phyloP scores from a whole-genome alignment of 2,113 vertebrate genomes.

The human region DNA sequence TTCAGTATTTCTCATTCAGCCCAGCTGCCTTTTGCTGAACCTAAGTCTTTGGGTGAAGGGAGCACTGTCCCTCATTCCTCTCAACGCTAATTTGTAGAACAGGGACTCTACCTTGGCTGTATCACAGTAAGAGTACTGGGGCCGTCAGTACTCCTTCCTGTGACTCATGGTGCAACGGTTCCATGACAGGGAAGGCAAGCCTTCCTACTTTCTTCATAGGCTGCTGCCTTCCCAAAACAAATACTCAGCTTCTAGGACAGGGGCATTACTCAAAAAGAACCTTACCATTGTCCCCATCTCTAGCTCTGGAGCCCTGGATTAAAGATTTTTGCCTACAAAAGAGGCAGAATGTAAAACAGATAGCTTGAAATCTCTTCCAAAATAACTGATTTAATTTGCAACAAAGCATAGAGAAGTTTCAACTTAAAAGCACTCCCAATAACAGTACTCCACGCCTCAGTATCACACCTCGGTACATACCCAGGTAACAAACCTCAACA shows the following conservation, averaged over 20 bases:
- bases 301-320: not conserved
- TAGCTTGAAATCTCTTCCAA: not conserved
- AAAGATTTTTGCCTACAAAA: not conserved
- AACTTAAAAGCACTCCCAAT: not conserved
- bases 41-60: not conserved
- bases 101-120: not conserved
- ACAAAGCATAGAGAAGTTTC: not conserved
- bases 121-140: not conserved
- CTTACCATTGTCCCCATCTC: not conserved
- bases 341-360: not conserved
- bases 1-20: not conserved
- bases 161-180: not conserved
- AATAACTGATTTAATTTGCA: not conserved
- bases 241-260: not conserved
- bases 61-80: not conserved
- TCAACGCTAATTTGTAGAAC: not conserved
- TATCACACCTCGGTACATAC: no score
- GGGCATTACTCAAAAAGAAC: not conserved
- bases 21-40: not conserved
- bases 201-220: not conserved
- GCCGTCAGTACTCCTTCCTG: not conserved
- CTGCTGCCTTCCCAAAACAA: not conserved
- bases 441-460: not conserved
- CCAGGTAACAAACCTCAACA: no score
- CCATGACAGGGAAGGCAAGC: not conserved